Percentiles rank a stretch among this genome's conserved stretches.
These are phyloP conservation scores for Pogonocichla stellata DNA, from an alignment of 2,113 vertebrate genomes.

Conservation along the genomic window DNA sequence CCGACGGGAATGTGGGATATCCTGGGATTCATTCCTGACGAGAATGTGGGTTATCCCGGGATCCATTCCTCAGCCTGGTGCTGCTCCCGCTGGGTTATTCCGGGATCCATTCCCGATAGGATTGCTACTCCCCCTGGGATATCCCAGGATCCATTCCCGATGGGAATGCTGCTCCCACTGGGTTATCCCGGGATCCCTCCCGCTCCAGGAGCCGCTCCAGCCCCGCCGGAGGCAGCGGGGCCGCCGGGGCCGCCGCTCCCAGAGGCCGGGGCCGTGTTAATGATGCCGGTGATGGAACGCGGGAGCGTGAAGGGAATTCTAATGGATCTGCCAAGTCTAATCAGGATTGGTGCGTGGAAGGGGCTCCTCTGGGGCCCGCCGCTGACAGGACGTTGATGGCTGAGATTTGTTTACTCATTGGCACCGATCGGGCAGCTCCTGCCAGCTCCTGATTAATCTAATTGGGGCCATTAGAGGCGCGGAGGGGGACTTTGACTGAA, in stretches of 20 bases:
- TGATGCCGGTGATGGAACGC: constrained; percentile 86
- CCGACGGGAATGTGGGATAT: too few species aligned
- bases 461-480: constrained; percentile 75
- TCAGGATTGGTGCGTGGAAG: constrained; percentile 90
- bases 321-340: constrained; percentile 98
- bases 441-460: constrained; percentile 80
- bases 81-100: too few species aligned
- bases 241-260: constrained; percentile 4
- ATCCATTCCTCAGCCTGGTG: too few species aligned
- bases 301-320: constrained; percentile 94
- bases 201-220: neutral
- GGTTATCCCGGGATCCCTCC: neutral
- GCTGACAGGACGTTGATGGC: constrained; percentile 84
- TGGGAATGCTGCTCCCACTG: too few species aligned
- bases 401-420: constrained; percentile 82
- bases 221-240: neutral
- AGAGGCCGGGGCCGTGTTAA: constrained; percentile 75
- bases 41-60: too few species aligned
- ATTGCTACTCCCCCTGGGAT: too few species aligned
- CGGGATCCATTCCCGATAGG: too few species aligned
- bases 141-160: too few species aligned
- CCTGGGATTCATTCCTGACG: too few species aligned
- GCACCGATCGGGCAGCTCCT: constrained; percentile 67
- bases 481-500: constrained; percentile 51
- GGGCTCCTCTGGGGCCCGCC: constrained; percentile 79